Evolutionary conservation across 2,113 vertebrate genomes (phyloP), one percentile per base, ranked within the genome.

Genomic region (Eurystomus gularis): DNA sequence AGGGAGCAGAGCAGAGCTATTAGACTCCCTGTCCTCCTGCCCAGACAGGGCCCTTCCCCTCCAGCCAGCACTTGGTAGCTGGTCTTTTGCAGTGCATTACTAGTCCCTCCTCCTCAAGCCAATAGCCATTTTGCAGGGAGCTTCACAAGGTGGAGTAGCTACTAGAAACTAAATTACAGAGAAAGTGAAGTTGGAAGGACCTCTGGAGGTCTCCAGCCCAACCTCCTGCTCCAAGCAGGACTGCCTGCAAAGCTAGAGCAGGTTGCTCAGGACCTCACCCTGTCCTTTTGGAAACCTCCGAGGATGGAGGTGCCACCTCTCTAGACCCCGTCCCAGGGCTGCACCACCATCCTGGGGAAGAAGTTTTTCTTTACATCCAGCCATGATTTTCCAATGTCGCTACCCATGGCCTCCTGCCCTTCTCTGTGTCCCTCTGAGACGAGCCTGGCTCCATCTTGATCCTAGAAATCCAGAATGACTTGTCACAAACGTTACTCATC

Each of bases 151-250:
- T 40, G 17, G 28, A 70, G 46, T 3, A 60, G n/a, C 37, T 48
- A 28, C 61, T 48, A 54, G 55, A 61, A 70, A 11, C 28, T 35
- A 44, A 49, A 26, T 42, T 37, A 64, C 31, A 10, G 57, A 9
- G 49, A 66, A 78, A 26, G 33, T 5, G 57, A 89, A 86, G 54
- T 21, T 86, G 76, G 83, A 51, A 83, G 80, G 89, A 94, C 57
- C 66, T 92, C 88, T 88, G 88, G 62, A 95, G 88, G 88, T 76
- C 82, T 94, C 44, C 66, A 76, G 66, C 8, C 71, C 86, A 60
- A 51, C 37, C 82, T 93, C 51, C 48, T n/a, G 57, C 79, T 64
- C 52, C 0, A 0, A 87, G 75, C 39, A 58, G 46, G 49, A 55
- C 40, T 62, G 57, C 35, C 83, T 91, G 58, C 81, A 80, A 58